Conservation (phyloP, 2,113 vertebrate species). For the Romanogobio albipinnatus region DNA sequence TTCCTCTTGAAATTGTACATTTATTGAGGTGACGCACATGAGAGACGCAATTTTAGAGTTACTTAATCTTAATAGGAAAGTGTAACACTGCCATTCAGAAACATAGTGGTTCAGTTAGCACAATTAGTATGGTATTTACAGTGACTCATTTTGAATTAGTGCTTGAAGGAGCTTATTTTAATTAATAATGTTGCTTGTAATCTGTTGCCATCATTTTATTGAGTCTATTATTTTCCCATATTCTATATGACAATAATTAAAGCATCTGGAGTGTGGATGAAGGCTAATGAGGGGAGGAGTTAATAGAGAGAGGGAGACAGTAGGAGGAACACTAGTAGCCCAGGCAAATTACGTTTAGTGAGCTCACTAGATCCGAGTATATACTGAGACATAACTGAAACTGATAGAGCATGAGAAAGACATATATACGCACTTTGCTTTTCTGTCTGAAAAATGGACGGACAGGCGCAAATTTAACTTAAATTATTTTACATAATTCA, state of each 20-base stretch:
- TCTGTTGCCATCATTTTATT: too few species aligned
- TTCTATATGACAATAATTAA: background rate
- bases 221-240: too few species aligned
- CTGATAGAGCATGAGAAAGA: background rate
- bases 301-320: background rate
- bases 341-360: constrained; percentile 4
- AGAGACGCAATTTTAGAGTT: background rate
- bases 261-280: background rate
- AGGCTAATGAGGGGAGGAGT: constrained; percentile 23
- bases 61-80: too few species aligned
- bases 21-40: background rate
- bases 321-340: constrained; percentile 5
- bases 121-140: too few species aligned
- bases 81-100: too few species aligned
- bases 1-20: background rate
- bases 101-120: too few species aligned
- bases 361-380: background rate
- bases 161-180: too few species aligned
- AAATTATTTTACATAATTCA: background rate
- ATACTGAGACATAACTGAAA: background rate
- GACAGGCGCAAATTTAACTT: background rate
- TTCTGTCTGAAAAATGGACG: background rate
- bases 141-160: too few species aligned
- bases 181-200: too few species aligned
- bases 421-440: background rate